phyloP scores from a whole-genome alignment of 2,888 invertebrate species.

The Chalcis sispes region DNA sequence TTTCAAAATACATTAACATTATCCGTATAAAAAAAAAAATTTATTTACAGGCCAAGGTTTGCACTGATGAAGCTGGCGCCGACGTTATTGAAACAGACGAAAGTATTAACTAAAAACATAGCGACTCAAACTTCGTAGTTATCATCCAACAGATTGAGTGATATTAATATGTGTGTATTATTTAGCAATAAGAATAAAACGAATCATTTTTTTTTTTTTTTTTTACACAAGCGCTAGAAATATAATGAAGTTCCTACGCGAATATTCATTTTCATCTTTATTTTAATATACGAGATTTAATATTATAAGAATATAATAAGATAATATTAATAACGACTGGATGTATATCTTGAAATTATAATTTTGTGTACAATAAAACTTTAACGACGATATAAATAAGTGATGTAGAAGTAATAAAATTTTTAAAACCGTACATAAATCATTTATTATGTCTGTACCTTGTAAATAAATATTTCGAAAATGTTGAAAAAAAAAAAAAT shows the following conservation, averaged over 20 bases:
- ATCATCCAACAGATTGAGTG: not conserved
- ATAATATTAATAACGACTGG: not conserved
- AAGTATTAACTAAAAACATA: conserved; percentile 6
- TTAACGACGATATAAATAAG: not conserved
- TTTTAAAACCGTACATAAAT: not conserved
- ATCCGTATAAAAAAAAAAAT: not conserved
- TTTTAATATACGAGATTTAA: too few relatives aligned
- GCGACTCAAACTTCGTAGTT: conserved; percentile 2
- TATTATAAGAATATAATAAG: conserved; percentile 17
- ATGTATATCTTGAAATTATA: conserved; percentile 6
- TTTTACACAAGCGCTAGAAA: not conserved
- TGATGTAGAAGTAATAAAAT: conserved; percentile 32
- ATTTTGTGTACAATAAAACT: conserved; percentile 28
- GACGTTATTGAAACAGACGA: conserved; percentile 22
- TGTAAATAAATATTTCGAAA: too few relatives aligned
- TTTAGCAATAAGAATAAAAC: conserved; percentile 9
- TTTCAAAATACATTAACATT: not conserved
- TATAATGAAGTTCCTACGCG: conserved; percentile 32
- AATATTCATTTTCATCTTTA: conserved; percentile 20
- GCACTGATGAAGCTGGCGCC: conserved; percentile 49
- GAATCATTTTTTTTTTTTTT: not conserved
- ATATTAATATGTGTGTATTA: conserved; percentile 7
- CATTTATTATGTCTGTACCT: not conserved
- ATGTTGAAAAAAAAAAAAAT: too few relatives aligned
- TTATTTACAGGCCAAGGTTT: conserved; percentile 42